Evolutionary conservation across 2,797 vertebrate species (phyloP), one percentile per base, ranked within the genome.

Genomic region (Lophotriccus pileatus): DNA sequence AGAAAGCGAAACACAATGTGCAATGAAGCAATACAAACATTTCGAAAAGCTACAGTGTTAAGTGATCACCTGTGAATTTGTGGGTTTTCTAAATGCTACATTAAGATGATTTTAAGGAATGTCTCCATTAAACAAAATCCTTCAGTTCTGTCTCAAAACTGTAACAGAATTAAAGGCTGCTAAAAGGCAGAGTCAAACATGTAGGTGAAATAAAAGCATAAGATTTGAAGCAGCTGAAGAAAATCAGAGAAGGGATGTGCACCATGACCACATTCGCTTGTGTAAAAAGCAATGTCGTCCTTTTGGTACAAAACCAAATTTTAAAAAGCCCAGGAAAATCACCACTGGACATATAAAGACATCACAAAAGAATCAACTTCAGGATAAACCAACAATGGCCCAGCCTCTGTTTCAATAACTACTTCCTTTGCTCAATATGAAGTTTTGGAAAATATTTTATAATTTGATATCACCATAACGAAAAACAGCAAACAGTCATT

Each of bases 11-110:
- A 95, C 86, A 81, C 87, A 77, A 64, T 91, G 81, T 81, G 92
- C 91, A 93, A 62, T 30, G 90, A 95, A 97, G 94, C 79, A 79
- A 93, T 78, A 73, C 94, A 94, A 97, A 95, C 88, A 93, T 81
- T 95, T 95, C 6, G 7, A 92, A 95, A 94, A 96, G 93, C 94
- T 89, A 66, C 84, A 78, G 89, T 50, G 83, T 89, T 95, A 97
- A 97, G 89, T 92, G 87, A 95, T 96, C 92, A 93, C 93, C 95
- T 89, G 94, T 86, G 94, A 96, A 91, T 94, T 91, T 94, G 85
- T 91, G 85, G 91, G 85, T 58, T 89, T 96, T 93, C 95, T 85
- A 91, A 92, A 87, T n/a, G 84, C 84, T 88, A 94, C 52, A 36
- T 92, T 67, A 60, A 95, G 93, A 90, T 49, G 37, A 84, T 93